Conservation (phyloP, 1,140 invertebrate genomes). For the Aradophagus sp. region DNA sequence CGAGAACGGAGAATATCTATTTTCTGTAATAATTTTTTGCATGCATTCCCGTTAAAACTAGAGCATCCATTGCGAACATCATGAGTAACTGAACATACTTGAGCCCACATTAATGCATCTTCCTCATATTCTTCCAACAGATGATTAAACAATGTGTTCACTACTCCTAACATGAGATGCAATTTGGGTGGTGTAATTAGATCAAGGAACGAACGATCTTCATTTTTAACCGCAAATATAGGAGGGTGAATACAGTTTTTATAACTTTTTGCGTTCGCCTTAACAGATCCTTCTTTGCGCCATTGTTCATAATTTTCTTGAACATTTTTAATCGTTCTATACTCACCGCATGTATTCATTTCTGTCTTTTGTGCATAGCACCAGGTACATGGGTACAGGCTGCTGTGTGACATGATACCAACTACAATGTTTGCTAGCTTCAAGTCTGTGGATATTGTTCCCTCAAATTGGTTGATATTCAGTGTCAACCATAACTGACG, state of each 20-base stretch:
- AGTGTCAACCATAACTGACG: slow-evolving; percentile 14
- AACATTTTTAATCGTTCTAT: slow-evolving; percentile 13
- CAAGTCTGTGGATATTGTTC: no score
- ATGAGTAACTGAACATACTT: slow-evolving; percentile 12
- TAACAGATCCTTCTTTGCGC: slow-evolving; percentile 3
- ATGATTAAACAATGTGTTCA: slow-evolving; percentile 28
- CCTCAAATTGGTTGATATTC: slow-evolving; percentile 20
- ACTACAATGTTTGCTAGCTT: slow-evolving; percentile 42
- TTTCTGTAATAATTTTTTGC: slow-evolving; percentile 29
- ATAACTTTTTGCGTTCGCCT: slow-evolving; percentile 1
- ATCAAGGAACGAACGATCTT: background rate
- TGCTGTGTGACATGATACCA: slow-evolving; percentile 33
- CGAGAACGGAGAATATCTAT: slow-evolving; percentile 3
- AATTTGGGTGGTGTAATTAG: slow-evolving; percentile 14
- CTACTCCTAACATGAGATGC: slow-evolving; percentile 27
- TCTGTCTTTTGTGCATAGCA: slow-evolving; percentile 15
- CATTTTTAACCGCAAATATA: background rate
- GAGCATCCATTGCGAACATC: slow-evolving; percentile 11
- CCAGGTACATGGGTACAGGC: slow-evolving; percentile 26
- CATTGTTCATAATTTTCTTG: slow-evolving; percentile 25
- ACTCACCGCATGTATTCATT: background rate
- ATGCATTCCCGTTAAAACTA: slow-evolving; percentile 33
- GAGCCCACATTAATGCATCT: slow-evolving; percentile 19
- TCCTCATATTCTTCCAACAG: slow-evolving; percentile 17
- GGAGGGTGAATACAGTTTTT: slow-evolving; percentile 1